These are phyloP conservation scores for Lycocorax pyrrhopterus DNA, from an alignment of 2,113 vertebrate species.

Conservation along the genomic window DNA sequence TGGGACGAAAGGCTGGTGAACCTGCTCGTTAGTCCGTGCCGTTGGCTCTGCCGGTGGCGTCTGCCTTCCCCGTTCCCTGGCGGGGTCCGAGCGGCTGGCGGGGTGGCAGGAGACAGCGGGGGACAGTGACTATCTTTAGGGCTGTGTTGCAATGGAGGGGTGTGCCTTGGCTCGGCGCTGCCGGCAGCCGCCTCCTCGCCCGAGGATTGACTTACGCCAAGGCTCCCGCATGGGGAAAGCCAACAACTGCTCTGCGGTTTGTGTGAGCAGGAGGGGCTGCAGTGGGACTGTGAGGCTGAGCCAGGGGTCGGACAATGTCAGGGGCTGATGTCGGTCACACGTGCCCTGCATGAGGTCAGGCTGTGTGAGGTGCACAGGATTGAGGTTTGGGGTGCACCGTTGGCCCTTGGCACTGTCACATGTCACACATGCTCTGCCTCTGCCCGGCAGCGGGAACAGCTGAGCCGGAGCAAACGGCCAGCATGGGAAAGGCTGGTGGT, in stretches of 20 bases:
- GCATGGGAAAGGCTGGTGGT: background rate
- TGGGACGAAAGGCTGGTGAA: background rate
- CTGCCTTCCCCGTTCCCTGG: background rate
- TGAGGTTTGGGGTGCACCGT: background rate
- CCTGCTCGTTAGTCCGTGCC: background rate
- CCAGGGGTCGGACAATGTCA: background rate
- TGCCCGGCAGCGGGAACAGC: rapidly evolving
- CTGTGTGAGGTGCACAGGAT: background rate
- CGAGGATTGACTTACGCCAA: background rate
- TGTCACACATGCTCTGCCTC: background rate
- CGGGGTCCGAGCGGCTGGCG: background rate
- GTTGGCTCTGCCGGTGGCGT: background rate
- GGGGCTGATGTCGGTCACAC: background rate
- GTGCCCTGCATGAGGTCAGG: background rate
- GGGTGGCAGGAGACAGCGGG: background rate
- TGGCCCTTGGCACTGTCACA: background rate
- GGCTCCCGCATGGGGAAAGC: background rate
- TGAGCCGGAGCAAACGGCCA: rapidly evolving
- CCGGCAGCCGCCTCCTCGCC: background rate
- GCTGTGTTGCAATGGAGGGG: background rate
- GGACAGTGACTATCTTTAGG: slow-evolving; percentile 17
- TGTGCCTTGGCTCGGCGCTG: slow-evolving; percentile 24
- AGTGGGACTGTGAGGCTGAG: background rate
- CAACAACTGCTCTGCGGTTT: background rate
- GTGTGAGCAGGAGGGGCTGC: background rate